Conservation (phyloP, 2,113 vertebrate genomes). For the Vidua chalybeata region DNA sequence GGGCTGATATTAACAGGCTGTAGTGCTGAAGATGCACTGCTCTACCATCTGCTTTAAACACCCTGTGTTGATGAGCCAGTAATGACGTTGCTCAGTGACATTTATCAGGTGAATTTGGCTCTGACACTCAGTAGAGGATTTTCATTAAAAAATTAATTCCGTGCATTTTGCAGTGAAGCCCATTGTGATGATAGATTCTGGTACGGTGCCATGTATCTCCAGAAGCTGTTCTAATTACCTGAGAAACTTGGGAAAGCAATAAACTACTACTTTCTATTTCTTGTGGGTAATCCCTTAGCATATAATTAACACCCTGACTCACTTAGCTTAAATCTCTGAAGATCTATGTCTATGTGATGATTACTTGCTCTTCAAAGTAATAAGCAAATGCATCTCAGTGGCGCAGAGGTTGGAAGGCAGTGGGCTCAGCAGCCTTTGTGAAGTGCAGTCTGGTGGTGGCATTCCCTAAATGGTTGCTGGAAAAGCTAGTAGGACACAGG, state of each 20-base stretch:
- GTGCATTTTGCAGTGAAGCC: constrained; percentile 63
- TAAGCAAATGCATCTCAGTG: constrained; percentile 33
- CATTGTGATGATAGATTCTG: constrained; percentile 77
- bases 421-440: neutral
- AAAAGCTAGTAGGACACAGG: neutral
- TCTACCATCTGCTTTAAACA: constrained; percentile 73
- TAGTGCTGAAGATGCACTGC: constrained; percentile 61
- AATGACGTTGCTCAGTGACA: constrained; percentile 76
- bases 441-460: neutral
- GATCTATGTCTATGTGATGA: constrained; percentile 51
- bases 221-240: constrained; percentile 76
- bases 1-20: constrained; percentile 74
- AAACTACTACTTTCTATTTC: constrained; percentile 75
- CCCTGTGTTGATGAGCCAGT: constrained; percentile 71
- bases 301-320: constrained; percentile 74
- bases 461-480: neutral
- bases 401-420: neutral
- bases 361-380: constrained; percentile 56
- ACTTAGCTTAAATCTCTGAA: constrained; percentile 67
- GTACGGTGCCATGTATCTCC: constrained; percentile 63
- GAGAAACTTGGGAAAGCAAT: constrained; percentile 75
- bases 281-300: constrained; percentile 65
- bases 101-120: constrained; percentile 73
- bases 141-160: constrained; percentile 79
- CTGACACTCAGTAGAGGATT: constrained; percentile 62